Conservation (phyloP, 2,113 vertebrate genomes). For the Eretmochelys imbricata region DNA sequence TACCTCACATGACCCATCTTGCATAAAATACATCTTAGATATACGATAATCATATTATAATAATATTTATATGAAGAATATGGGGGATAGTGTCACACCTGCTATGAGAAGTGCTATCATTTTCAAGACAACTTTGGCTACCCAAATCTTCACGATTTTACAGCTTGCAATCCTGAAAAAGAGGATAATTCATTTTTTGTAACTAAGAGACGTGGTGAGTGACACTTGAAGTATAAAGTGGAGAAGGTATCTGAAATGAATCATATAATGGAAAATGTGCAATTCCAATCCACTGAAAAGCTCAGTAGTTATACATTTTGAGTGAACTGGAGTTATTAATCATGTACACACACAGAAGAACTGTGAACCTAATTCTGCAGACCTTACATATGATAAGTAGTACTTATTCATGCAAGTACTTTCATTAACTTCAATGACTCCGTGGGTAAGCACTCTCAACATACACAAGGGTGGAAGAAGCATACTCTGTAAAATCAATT, state of each 20-base stretch:
- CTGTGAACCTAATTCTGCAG: neutral
- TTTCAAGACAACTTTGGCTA: neutral
- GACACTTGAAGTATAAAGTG: neutral
- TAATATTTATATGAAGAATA: too few species aligned
- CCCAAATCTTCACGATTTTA: neutral
- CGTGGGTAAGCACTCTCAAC: neutral
- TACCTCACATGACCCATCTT: too few species aligned
- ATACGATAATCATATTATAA: too few species aligned
- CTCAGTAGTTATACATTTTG: neutral
- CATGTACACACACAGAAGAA: neutral
- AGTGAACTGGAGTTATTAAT: neutral
- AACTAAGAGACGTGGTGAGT: neutral
- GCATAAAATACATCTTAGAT: too few species aligned
- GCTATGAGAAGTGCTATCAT: neutral
- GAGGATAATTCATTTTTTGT: neutral
- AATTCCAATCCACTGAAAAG: neutral
- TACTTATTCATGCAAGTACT: neutral
- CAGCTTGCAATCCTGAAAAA: neutral
- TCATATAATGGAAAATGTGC: neutral
- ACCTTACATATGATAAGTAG: neutral
- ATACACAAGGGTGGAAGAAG: neutral
- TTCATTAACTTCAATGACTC: neutral
- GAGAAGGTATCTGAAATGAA: neutral
- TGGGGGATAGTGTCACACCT: too few species aligned
- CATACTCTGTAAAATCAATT: neutral